These are phyloP conservation scores for Charanyca ferruginea DNA, from an alignment of 2,888 invertebrate genomes.

Conservation along the genomic window DNA sequence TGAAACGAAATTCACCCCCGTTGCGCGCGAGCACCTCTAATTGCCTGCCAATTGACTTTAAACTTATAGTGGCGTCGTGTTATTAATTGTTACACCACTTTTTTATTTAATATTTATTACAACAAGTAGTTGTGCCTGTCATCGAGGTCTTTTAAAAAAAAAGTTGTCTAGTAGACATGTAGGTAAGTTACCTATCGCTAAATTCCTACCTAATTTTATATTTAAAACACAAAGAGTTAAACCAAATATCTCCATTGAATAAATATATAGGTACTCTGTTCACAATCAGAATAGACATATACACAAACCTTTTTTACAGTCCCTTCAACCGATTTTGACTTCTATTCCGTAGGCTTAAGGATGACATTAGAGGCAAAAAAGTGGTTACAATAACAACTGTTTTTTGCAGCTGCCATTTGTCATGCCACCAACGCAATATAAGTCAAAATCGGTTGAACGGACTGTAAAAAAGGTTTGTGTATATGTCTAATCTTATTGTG, in stretches of 20 bases:
- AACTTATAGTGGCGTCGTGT: conserved; percentile 73
- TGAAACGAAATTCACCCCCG: conserved; percentile 90
- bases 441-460: too few relatives aligned
- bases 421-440: too few relatives aligned
- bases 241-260: background rate
- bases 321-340: too few relatives aligned
- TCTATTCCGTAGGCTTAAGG: too few relatives aligned
- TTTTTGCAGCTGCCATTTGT: too few relatives aligned
- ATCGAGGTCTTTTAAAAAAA: conserved; percentile 9
- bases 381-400: too few relatives aligned
- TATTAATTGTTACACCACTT: conserved; percentile 73
- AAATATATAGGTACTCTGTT: too few relatives aligned
- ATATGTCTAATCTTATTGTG: too few relatives aligned
- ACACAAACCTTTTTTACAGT: too few relatives aligned
- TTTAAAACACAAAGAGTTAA: background rate
- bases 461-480: too few relatives aligned
- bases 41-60: conserved; percentile 86
- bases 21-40: conserved; percentile 81
- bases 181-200: background rate
- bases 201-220: background rate
- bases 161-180: background rate
- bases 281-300: too few relatives aligned
- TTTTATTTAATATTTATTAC: conserved; percentile 57
- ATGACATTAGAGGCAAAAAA: too few relatives aligned
- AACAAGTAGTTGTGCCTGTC: conserved; percentile 46